These are phyloP conservation scores for Phyllotreta cruciferae DNA, from an alignment of 2,888 invertebrate species.

Conservation along the genomic window DNA sequence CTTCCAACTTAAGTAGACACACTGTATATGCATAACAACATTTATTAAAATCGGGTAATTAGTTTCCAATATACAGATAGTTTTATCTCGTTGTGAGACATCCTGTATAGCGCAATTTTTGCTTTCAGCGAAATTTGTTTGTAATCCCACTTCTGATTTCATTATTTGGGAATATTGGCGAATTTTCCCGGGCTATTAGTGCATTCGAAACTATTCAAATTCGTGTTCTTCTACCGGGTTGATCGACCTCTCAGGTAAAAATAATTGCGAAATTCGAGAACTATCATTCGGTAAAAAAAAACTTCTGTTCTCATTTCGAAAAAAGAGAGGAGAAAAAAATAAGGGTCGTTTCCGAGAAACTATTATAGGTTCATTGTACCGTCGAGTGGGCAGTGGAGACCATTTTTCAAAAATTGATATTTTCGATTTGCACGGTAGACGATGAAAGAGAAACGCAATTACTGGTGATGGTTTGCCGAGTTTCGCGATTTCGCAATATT, in stretches of 20 bases:
- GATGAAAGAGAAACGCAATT: slow-evolving; percentile 34
- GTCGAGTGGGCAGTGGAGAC: slow-evolving; percentile 36
- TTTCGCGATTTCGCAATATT: slow-evolving; percentile 33
- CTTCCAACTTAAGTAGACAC: too few species aligned
- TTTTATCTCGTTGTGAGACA: too few species aligned
- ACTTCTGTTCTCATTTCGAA: slow-evolving; percentile 40
- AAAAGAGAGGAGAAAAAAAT: slow-evolving; percentile 30
- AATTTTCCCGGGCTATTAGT: slow-evolving; percentile 26
- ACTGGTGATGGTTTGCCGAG: slow-evolving; percentile 23
- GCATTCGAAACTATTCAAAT: slow-evolving; percentile 32
- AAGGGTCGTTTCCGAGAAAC: slow-evolving; percentile 40
- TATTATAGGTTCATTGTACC: slow-evolving; percentile 43
- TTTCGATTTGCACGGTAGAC: slow-evolving; percentile 39
- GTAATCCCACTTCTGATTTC: slow-evolving; percentile 4
- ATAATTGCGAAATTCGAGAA: slow-evolving; percentile 43
- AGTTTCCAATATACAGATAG: too few species aligned
- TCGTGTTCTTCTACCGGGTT: slow-evolving; percentile 43
- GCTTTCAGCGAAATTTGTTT: too few species aligned
- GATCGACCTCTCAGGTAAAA: slow-evolving; percentile 47
- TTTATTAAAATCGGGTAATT: too few species aligned
- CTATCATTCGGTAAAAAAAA: slow-evolving; percentile 41
- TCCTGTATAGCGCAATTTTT: too few species aligned
- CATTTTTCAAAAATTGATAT: slow-evolving; percentile 35
- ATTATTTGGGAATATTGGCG: not conserved
- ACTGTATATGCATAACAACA: too few species aligned